Base-by-base conservation (phyloP, 30 jellyfish, hydroid and myxozoan genomes). In the Morbakka virulenta region DNA sequence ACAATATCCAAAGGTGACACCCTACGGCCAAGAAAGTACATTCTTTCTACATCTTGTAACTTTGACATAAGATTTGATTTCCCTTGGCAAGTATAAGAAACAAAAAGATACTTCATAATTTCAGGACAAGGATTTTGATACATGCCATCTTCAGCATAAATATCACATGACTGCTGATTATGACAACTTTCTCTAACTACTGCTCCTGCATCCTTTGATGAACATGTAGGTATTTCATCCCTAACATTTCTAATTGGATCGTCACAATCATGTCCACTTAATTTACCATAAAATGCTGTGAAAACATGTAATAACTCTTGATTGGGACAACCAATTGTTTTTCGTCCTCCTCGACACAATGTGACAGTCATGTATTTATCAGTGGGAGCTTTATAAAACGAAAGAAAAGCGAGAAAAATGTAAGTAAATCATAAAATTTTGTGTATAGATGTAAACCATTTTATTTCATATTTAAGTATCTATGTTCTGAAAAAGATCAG, bases 211-310 rank as follows among this genome's bases (percentile, higher is more conserved):
- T 92, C 70, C 64, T 69, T 74, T 30, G 98, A 79, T 35, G 82
- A 79, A 81, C 98, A 92, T 47, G 98, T 92, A 35, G 98, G 98
- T 69, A 92, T 92, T 57, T 86, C 88, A 2, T 89, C 63, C 26
- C 98, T 78, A 17, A 83, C 89, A 28, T 87, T 71, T 25, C 64
- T 78, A 36, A 92, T 77, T 24, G 98, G 96, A 28, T 76, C 95
- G 17, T 92, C 94, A 79, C 98, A 92, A 53, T 92, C 98, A 62
- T 92, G 98, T 2, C 98, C 98, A 65, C 96, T 92, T 80, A 92
- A 81, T 72, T 92, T 92, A 28, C 98, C 98, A 50, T 92, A 92
- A 64, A 92, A 92, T 1, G 98, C 98, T 26, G 95, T 92, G 89
- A 79, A 92, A 11, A 92, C 69, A 62, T 92, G 98, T 12, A 92